phyloP scores from a whole-genome alignment of 1,140 invertebrate genomes.

The Gonatopus flavifemur region DNA sequence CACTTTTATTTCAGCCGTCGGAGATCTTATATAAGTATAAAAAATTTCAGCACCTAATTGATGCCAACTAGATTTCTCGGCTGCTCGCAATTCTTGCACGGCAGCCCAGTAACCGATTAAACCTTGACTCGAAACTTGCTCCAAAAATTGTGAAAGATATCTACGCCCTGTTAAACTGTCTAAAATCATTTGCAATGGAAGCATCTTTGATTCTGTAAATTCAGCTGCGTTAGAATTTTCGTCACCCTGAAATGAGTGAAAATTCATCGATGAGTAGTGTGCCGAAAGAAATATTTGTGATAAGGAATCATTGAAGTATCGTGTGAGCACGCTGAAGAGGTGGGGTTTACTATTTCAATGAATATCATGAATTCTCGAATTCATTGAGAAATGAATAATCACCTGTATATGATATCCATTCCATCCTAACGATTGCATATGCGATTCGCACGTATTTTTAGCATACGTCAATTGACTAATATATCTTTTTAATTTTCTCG shows the following conservation, averaged over 20 bases:
- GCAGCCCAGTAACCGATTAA: conserved; percentile 83
- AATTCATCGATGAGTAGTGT: too few relatives aligned
- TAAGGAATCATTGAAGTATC: not conserved
- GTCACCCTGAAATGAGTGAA: conserved; percentile 40
- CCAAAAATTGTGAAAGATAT: conserved; percentile 78
- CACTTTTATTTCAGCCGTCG: conserved; percentile 76
- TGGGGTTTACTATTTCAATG: too few relatives aligned
- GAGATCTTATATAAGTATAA: conserved; percentile 81
- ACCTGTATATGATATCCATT: conserved; percentile 69
- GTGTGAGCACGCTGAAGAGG: not conserved
- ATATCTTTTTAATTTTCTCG: conserved; percentile 72
- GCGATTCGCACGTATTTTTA: conserved; percentile 80
- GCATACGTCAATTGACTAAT: conserved; percentile 83
- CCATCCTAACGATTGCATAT: conserved; percentile 75
- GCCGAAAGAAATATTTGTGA: not conserved
- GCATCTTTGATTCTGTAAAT: conserved; percentile 49
- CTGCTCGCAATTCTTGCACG: conserved; percentile 80
- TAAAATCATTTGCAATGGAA: conserved; percentile 68
- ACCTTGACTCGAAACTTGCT: conserved; percentile 78
- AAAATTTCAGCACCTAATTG: conserved; percentile 88
- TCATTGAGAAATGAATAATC: conserved; percentile 7
- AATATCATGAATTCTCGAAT: too few relatives aligned
- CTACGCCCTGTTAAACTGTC: conserved; percentile 71
- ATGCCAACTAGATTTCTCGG: conserved; percentile 75
- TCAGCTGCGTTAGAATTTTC: conserved; percentile 40